A percentile compares a stretch with the other conserved stretches of the same genome.
Conservation (phyloP, 2,797 vertebrate genomes). For the Poecilia gillii region DNA sequence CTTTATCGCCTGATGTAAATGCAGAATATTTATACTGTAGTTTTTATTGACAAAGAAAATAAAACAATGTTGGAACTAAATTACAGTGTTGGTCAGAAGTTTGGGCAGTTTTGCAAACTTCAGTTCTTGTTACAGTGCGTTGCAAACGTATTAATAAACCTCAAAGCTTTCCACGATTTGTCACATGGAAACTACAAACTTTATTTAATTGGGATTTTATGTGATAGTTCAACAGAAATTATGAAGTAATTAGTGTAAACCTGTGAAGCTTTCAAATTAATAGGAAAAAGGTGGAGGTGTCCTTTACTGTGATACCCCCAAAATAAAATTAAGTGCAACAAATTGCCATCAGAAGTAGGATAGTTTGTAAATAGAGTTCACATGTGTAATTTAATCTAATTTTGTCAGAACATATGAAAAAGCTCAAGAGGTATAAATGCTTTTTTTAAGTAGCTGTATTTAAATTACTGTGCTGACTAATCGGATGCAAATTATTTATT, state of each 20-base stretch:
- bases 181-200: background rate
- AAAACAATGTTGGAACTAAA: constrained; percentile 25
- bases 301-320: background rate
- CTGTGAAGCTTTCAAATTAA: background rate
- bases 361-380: background rate
- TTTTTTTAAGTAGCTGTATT: background rate
- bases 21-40: constrained; percentile 77
- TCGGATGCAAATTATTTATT: background rate
- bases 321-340: background rate
- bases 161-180: background rate
- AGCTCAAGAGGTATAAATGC: background rate
- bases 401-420: background rate
- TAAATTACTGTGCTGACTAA: background rate
- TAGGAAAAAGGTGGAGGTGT: background rate
- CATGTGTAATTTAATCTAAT: background rate
- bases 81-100: background rate
- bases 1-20: constrained; percentile 84
- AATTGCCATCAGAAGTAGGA: background rate
- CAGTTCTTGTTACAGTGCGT: background rate
- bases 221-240: background rate
- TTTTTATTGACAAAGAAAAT: constrained; percentile 76
- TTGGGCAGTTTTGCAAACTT: background rate
- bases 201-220: background rate
- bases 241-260: background rate
- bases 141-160: background rate